Conservation (phyloP, 1,140 invertebrate species). For the Cotesia chilonis region DNA sequence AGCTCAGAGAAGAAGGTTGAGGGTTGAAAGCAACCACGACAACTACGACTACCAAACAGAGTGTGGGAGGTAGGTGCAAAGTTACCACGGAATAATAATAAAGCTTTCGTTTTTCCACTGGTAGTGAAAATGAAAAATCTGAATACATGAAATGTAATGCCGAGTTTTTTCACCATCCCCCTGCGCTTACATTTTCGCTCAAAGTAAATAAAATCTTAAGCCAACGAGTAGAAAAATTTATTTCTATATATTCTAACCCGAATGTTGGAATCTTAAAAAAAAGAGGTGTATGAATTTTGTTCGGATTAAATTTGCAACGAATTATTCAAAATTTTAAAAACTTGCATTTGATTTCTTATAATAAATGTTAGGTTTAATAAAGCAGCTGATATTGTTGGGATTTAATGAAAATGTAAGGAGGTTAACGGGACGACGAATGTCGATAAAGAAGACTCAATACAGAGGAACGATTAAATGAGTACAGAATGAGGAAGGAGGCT, state of each 20-base stretch:
- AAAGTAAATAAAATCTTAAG: slow-evolving; percentile 1
- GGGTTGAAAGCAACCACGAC: slow-evolving; percentile 26
- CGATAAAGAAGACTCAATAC: neutral
- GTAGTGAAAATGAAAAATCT: slow-evolving; percentile 58
- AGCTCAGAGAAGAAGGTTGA: slow-evolving; percentile 6
- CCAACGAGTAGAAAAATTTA: slow-evolving; percentile 6
- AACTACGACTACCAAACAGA: slow-evolving; percentile 31
- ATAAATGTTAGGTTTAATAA: too few species aligned
- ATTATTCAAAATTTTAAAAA: too few species aligned
- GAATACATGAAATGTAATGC: slow-evolving; percentile 67
- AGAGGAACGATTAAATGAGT: neutral
- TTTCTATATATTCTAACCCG: neutral
- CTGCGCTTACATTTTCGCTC: slow-evolving; percentile 33
- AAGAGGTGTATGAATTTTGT: too few species aligned
- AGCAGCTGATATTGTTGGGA: neutral
- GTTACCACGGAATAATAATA: slow-evolving; percentile 68
- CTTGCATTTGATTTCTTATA: too few species aligned
- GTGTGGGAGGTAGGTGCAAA: slow-evolving; percentile 54
- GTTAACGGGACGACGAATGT: neutral
- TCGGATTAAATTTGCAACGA: too few species aligned
- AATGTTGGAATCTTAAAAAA: too few species aligned
- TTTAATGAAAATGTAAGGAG: neutral
- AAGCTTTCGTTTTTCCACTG: slow-evolving; percentile 52
- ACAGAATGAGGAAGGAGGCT: neutral
- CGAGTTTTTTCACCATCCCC: slow-evolving; percentile 20